These are phyloP conservation scores for Gryllus bimaculatus DNA, from an alignment of 1,140 invertebrate genomes.

Conservation along the genomic window DNA sequence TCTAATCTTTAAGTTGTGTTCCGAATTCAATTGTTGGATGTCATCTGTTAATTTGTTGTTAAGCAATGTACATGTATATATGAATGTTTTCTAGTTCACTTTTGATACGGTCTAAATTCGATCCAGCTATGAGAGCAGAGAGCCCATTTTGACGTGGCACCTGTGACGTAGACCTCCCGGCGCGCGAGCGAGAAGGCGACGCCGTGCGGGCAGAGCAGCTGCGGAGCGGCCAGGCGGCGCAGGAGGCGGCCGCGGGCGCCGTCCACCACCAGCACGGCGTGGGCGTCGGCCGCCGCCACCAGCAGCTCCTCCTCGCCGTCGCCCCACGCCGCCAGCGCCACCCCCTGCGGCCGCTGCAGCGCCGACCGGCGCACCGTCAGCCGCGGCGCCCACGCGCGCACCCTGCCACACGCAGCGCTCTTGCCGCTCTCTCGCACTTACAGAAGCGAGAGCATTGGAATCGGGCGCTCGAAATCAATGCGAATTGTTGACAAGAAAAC, in stretches of 20 bases:
- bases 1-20: too few relatives aligned
- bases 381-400: slow-evolving; percentile 23
- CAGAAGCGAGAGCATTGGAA: too few relatives aligned
- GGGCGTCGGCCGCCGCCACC: slow-evolving; percentile 45
- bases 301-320: slow-evolving; percentile 38
- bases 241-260: slow-evolving; percentile 40
- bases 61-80: too few relatives aligned
- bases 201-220: slow-evolving; percentile 55
- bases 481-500: too few relatives aligned
- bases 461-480: too few relatives aligned
- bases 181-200: slow-evolving; percentile 50
- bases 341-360: slow-evolving; percentile 43
- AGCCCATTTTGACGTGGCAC: too few relatives aligned
- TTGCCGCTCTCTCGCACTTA: too few relatives aligned
- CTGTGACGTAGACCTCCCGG: slow-evolving; percentile 53
- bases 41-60: too few relatives aligned
- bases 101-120: too few relatives aligned
- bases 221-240: slow-evolving; percentile 37
- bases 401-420: slow-evolving; percentile 17
- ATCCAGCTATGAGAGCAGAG: too few relatives aligned
- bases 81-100: too few relatives aligned
- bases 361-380: slow-evolving; percentile 18
- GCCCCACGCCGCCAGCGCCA: slow-evolving; percentile 47
- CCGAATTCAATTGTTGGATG: too few relatives aligned
- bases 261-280: slow-evolving; percentile 43